Percentiles rank a stretch among this genome's conserved stretches.
Evolutionary conservation across 2,888 invertebrate species (phyloP).

Genomic region (Rugalucina vietnamica): DNA sequence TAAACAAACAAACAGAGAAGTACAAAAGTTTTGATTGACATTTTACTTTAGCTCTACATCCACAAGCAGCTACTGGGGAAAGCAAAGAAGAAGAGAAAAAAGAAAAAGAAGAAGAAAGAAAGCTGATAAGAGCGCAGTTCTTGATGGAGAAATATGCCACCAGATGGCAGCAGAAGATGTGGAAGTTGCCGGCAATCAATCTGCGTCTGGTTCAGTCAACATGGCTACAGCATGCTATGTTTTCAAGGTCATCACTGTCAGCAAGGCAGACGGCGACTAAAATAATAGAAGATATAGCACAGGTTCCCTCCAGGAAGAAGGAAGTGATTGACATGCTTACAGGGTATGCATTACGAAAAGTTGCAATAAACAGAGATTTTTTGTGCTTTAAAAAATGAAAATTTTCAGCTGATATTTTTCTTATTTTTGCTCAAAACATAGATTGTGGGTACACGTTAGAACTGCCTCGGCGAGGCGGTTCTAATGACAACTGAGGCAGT

Average conservation of each 20-base stretch:
- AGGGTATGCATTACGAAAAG: slow-evolving; percentile 86
- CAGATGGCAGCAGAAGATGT: slow-evolving; percentile 87
- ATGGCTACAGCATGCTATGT: slow-evolving; percentile 96
- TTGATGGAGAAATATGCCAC: slow-evolving; percentile 90
- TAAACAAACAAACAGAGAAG: no score
- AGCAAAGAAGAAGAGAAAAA: slow-evolving; percentile 39
- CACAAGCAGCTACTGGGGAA: background rate
- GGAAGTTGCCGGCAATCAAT: slow-evolving; percentile 74
- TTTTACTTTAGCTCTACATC: background rate
- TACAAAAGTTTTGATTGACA: background rate
- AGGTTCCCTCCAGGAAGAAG: slow-evolving; percentile 86
- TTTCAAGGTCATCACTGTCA: slow-evolving; percentile 95
- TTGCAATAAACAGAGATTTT: no score
- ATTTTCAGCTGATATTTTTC: no score
- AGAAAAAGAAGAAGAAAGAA: slow-evolving; percentile 61
- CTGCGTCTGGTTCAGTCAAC: slow-evolving; percentile 85
- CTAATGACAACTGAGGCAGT: no score
- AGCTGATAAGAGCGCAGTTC: slow-evolving; percentile 85
- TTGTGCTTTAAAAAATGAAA: no score
- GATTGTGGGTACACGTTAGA: no score
- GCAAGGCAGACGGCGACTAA: slow-evolving; percentile 95
- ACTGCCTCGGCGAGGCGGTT: no score
- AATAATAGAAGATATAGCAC: slow-evolving; percentile 93
- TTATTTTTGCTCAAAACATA: no score
- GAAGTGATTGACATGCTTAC: slow-evolving; percentile 94